Evolutionary conservation across 1,140 invertebrate genomes (phyloP).

Genomic region (Drosophila fuyamai): DNA sequence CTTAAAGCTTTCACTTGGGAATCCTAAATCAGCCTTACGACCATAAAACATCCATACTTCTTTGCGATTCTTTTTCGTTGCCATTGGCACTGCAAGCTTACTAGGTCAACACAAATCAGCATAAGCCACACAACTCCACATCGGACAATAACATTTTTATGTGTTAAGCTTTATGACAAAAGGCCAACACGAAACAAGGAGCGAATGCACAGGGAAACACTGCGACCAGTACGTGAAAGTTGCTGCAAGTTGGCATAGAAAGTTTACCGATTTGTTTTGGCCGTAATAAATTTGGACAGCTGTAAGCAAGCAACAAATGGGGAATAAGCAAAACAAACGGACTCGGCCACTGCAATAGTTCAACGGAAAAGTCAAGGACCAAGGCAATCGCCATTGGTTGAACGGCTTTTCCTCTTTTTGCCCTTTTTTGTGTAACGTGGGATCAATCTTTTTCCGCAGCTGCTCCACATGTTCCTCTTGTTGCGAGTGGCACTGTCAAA

Average conservation of each 20-base stretch:
- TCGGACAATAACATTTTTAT: slow-evolving; percentile 82
- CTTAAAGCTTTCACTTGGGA: slow-evolving; percentile 36
- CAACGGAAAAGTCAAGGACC: slow-evolving; percentile 56
- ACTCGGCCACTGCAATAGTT: slow-evolving; percentile 61
- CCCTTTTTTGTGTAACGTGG: slow-evolving; percentile 15
- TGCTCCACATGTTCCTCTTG: slow-evolving; percentile 50
- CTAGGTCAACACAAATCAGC: slow-evolving; percentile 78
- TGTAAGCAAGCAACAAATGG: slow-evolving; percentile 76
- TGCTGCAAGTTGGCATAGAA: slow-evolving; percentile 55
- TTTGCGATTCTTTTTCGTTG: slow-evolving; percentile 8
- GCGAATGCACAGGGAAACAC: slow-evolving; percentile 35
- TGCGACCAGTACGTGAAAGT: slow-evolving; percentile 43
- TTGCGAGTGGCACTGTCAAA: slow-evolving; percentile 61
- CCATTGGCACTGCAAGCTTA: slow-evolving; percentile 45
- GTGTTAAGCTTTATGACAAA: slow-evolving; percentile 82
- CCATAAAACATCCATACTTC: slow-evolving; percentile 57
- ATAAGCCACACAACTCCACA: slow-evolving; percentile 77
- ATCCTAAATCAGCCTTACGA: slow-evolving; percentile 67
- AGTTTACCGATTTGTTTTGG: slow-evolving; percentile 57
- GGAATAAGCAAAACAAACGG: slow-evolving; percentile 75
- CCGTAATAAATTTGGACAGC: slow-evolving; percentile 76
- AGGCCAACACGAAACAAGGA: slow-evolving; percentile 48
- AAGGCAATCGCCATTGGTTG: slow-evolving; percentile 42
- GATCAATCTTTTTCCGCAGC: slow-evolving; percentile 69
- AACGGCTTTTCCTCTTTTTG: slow-evolving; percentile 2